A percentile compares a stretch with the other conserved stretches of the same genome.
These are phyloP conservation scores for Trichopria drosophilae DNA, from an alignment of 2,888 invertebrate genomes.

Conservation along the genomic window DNA sequence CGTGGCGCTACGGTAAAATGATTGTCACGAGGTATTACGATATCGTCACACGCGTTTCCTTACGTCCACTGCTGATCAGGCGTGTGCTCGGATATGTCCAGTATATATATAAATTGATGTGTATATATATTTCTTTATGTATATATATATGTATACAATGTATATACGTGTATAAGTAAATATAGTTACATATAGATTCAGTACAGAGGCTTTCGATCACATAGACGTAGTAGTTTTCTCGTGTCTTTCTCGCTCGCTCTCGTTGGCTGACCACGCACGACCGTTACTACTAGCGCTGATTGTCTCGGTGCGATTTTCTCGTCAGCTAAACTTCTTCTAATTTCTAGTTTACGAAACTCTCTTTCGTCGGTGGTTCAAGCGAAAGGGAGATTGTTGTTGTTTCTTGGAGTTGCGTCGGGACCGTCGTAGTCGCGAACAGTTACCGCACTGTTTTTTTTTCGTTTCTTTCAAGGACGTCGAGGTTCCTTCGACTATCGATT, in stretches of 20 bases:
- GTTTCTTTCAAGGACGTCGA: slow-evolving; percentile 16
- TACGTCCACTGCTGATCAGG: slow-evolving; percentile 5
- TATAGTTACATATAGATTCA: slow-evolving; percentile 37
- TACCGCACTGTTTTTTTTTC: no score
- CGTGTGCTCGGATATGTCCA: slow-evolving; percentile 36
- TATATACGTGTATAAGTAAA: slow-evolving; percentile 29
- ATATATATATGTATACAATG: slow-evolving; percentile 33
- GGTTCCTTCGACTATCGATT: background rate
- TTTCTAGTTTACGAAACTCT: slow-evolving; percentile 1
- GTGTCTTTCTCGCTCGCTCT: background rate
- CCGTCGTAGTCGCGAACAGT: no score
- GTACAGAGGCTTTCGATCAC: slow-evolving; percentile 42
- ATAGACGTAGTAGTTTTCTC: slow-evolving; percentile 23
- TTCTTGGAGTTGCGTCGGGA: slow-evolving; percentile 29
- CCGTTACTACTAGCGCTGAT: slow-evolving; percentile 51
- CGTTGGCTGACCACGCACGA: slow-evolving; percentile 2
- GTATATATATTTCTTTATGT: slow-evolving; percentile 35
- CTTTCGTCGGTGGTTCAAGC: slow-evolving; percentile 6
- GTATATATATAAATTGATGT: slow-evolving; percentile 38
- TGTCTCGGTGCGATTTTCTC: slow-evolving; percentile 56
- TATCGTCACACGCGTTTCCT: slow-evolving; percentile 28
- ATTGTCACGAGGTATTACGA: slow-evolving; percentile 51
- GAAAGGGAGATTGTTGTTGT: slow-evolving; percentile 27
- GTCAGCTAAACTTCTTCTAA: slow-evolving; percentile 14
- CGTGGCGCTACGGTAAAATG: slow-evolving; percentile 43